phyloP scores from a whole-genome alignment of 2,797 vertebrate species.

The Smutsia gigantea region DNA sequence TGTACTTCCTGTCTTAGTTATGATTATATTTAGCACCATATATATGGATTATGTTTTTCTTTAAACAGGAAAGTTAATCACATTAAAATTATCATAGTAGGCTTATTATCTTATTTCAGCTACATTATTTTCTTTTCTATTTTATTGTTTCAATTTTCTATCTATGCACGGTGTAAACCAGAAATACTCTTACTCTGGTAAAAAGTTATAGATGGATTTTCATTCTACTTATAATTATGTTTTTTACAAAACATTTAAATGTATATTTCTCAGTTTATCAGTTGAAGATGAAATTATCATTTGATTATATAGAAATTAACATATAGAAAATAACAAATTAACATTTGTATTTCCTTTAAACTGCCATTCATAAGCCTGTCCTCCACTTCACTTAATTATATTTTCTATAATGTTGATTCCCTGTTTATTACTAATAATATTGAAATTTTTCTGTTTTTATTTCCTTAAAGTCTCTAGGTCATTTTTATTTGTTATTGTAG shows the following conservation, averaged over 20 bases:
- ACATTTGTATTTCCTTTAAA: slow-evolving; percentile 14
- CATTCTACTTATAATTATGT: not conserved
- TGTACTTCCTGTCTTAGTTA: not conserved
- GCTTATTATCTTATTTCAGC: not conserved
- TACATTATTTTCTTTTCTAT: not conserved
- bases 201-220: not conserved
- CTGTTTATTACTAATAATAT: not conserved
- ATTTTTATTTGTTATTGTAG: not conserved
- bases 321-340: too few relatives aligned
- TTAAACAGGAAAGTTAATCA: not conserved
- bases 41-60: not conserved
- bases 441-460: not conserved
- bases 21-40: not conserved
- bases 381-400: not conserved
- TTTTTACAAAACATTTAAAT: not conserved
- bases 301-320: not conserved
- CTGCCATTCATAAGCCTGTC: not conserved
- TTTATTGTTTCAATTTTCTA: slow-evolving; percentile 12
- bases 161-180: not conserved
- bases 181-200: not conserved
- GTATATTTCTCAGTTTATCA: slow-evolving; percentile 5
- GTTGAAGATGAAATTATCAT: not conserved
- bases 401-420: not conserved
- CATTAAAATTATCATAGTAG: not conserved
- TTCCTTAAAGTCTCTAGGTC: not conserved